Base-by-base conservation (phyloP, 2,888 invertebrate genomes). In the Pachymerium ferrugineum region DNA sequence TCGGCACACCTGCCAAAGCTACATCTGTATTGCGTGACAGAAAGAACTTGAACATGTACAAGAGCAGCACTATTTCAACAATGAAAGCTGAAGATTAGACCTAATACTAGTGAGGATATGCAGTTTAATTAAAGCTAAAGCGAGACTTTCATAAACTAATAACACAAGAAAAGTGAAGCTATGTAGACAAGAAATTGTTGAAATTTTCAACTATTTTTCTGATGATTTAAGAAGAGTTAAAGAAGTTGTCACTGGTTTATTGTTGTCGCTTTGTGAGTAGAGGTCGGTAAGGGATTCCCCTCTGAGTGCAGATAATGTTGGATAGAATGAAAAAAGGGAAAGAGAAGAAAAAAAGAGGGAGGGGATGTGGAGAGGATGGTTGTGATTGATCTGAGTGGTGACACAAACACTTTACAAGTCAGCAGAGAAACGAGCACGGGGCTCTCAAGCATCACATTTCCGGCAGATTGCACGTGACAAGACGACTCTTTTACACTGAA, bases 381-480 rank as follows among this genome's bases (percentile, higher is more conserved):
- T 62, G 62, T 62, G 62, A 62, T 62, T 62, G 62, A 62, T 62
- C 62, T 62, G 62, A 62, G 62, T 62, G 62, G 62, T 62, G 62
- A 62, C 62, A 62, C 62, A 62, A 62, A 62, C 62, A 62, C 62
- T 62, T 62, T 62, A 62, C 62, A 62, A 62, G 62, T 62, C 62
- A 62, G 62, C 62, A 62, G 62, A 62, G 62, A 62, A 62, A 62
- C 62, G 62, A 62, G 62, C 62, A 62, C 62, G 62, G 62, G 28
- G 62, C 62, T 62, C 62, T 62, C 62, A 62, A 62, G 62, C 62
- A 62, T 62, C 62, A 62, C 62, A 62, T 62, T 62, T 62, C 62
- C 62, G 62, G 62, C 62, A 62, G 25, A 62, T 62, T 62, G 62
- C 62, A 62, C 62, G 62, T 62, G 62, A 62, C 62, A 62, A 62